A percentile compares a stretch with the other conserved stretches of the same genome.
phyloP scores from a whole-genome alignment of 1,140 invertebrate species.

The Marisa cornuarietis region DNA sequence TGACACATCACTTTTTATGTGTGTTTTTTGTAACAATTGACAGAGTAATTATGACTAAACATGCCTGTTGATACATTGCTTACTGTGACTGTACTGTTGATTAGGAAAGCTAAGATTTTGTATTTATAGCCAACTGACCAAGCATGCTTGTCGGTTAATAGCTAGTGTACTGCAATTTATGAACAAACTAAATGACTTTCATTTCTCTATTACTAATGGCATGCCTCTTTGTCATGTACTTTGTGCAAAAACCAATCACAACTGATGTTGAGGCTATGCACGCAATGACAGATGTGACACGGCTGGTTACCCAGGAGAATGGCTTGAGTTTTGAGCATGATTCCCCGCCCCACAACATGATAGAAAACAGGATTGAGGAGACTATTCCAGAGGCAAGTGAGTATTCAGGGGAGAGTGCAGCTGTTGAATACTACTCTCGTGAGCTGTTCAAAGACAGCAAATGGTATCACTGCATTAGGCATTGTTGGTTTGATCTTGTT shows the following conservation, averaged over 20 bases:
- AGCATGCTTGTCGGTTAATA: too few relatives aligned
- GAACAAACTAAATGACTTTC: background rate
- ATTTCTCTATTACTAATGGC: constrained; percentile 15
- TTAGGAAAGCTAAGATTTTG: too few relatives aligned
- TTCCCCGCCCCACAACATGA: constrained; percentile 22
- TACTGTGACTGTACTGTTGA: too few relatives aligned
- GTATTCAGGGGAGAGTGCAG: constrained; percentile 7
- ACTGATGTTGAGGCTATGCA: constrained; percentile 1
- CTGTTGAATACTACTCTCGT: background rate
- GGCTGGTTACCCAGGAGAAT: constrained; percentile 21
- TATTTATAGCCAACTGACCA: too few relatives aligned
- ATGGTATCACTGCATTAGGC: too few relatives aligned
- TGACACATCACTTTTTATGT: too few relatives aligned
- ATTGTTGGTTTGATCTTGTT: too few relatives aligned
- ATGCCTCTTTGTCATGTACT: background rate
- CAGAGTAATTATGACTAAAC: too few relatives aligned
- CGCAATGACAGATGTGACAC: constrained; percentile 22
- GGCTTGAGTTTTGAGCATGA: constrained; percentile 35
- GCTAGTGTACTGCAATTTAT: background rate
- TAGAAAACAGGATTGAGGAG: constrained; percentile 41
- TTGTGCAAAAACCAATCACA: too few relatives aligned
- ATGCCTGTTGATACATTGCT: too few relatives aligned
- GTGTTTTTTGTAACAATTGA: too few relatives aligned
- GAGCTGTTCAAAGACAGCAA: too few relatives aligned
- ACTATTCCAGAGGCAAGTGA: constrained; percentile 43